Percentiles rank a stretch among this genome's conserved stretches.
phyloP scores from a whole-genome alignment of 2,888 invertebrate genomes.

The Camptogramma bilineatum region DNA sequence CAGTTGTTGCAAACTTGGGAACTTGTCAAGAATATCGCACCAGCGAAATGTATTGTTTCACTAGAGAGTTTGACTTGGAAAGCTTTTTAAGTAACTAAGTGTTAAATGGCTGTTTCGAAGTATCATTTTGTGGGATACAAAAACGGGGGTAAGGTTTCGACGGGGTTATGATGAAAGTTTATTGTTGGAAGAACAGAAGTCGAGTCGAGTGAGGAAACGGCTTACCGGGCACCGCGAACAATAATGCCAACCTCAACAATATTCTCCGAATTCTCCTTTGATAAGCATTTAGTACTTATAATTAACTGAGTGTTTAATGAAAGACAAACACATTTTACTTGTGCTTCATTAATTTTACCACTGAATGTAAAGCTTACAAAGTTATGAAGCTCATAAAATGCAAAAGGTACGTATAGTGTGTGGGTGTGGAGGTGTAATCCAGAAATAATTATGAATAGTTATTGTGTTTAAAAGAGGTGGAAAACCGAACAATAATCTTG shows the following conservation, averaged over 20 bases:
- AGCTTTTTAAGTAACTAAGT: conserved; percentile 59
- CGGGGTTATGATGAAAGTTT: conserved; percentile 40
- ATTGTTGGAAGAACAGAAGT: conserved; percentile 32
- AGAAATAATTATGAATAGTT: conserved; percentile 11
- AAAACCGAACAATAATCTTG: neutral
- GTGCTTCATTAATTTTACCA: conserved; percentile 22
- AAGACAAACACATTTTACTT: conserved; percentile 26
- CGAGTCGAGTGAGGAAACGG: conserved; percentile 22
- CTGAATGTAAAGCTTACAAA: conserved; percentile 14
- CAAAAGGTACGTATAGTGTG: neutral
- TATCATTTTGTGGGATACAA: conserved; percentile 45
- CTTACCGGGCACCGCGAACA: conserved; percentile 23
- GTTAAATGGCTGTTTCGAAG: conserved; percentile 54
- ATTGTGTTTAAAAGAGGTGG: no score
- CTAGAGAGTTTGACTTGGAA: conserved; percentile 52
- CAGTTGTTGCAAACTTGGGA: conserved; percentile 66
- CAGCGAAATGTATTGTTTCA: conserved; percentile 57
- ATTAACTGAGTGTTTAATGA: conserved; percentile 28
- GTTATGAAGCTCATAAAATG: conserved; percentile 14
- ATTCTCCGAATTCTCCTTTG: conserved; percentile 22
- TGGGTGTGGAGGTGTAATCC: neutral
- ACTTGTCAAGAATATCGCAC: conserved; percentile 56
- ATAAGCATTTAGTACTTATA: conserved; percentile 25
- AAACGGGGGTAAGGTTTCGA: conserved; percentile 31
- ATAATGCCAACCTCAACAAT: conserved; percentile 31